Base-by-base conservation (phyloP, 1,140 invertebrate genomes). In the Drosophila varians region DNA sequence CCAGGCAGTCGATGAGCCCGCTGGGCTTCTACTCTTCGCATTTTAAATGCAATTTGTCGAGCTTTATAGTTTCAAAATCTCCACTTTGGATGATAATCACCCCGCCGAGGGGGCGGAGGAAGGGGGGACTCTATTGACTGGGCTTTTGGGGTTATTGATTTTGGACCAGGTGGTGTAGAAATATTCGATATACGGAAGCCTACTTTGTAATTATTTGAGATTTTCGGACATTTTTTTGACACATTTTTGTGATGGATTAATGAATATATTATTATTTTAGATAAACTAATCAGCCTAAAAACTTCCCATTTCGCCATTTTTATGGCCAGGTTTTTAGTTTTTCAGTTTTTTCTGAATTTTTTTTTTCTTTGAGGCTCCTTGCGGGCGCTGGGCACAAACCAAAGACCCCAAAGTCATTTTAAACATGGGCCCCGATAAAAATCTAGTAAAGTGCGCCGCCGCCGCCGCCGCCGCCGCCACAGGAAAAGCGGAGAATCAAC, bases 371-470 rank as follows among this genome's bases (percentile, higher is more conserved):
- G 18, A 48, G 46, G 38, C 43, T 56, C 56, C 53, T 58, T 7
- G 21, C 55, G 61, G 76, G 55, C 65, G 49, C 38, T 60, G 40
- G 42, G 40, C 55, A 74, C 61, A 73, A 69, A 68, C 66, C 60
- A 55, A 57, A 72, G 71, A 75, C 70, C 79, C 54, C 79, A 73
- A 38, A 83, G 71, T 84, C 61, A 78, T 75, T 83, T 83, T 72
- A 72, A 77, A 62, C 74, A 75, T 78, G 70, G 65, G 14, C 34
- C 8, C 69, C 58, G 79, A 83, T 83, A 83, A 83, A 84, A 84
- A 84, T 83, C 79, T 75, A 84, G 84, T 78, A 84, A 83, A 83
- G 54, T 84, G 79, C 74, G 64, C 36, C 36, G 36, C 36, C 36
- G 61, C 60, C 60, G 51, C 18, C 18, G 28, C n/a, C n/a, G n/a